Evolutionary conservation across 2,113 vertebrate genomes (phyloP).

Genomic region (Desmodus rotundus): DNA sequence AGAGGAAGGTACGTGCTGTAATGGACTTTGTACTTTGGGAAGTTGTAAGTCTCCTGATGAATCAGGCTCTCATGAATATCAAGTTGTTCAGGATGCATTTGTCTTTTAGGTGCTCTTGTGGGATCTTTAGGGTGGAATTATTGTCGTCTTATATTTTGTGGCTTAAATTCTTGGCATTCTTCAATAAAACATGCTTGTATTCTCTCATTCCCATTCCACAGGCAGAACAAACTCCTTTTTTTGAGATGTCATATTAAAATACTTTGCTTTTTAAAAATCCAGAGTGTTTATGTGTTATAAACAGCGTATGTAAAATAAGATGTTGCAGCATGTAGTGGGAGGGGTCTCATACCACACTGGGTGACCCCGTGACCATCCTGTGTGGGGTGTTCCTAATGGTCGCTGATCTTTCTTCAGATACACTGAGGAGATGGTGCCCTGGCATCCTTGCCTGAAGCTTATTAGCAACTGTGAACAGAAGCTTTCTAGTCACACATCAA

Average conservation of each 20-base stretch:
- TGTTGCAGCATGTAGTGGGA: background rate
- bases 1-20: background rate
- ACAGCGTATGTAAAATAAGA: background rate
- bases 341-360: background rate
- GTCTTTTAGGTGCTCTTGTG: background rate
- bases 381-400: conserved; percentile 31
- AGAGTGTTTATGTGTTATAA: conserved; percentile 6
- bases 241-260: background rate
- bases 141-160: background rate
- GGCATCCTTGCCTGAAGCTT: conserved; percentile 91
- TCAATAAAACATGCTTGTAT: background rate
- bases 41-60: background rate
- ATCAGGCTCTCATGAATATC: background rate
- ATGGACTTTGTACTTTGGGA: background rate
- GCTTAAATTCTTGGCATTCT: background rate
- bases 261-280: background rate
- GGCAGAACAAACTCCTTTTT: background rate
- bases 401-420: conserved; percentile 86
- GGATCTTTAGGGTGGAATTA: background rate
- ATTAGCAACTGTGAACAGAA: conserved; percentile 97
- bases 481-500: conserved; percentile 94
- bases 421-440: conserved; percentile 90
- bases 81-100: background rate
- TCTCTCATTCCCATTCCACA: background rate
- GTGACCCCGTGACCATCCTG: background rate